phyloP scores from a whole-genome alignment of 2,113 vertebrate species.

The Spizaetus ornatus region DNA sequence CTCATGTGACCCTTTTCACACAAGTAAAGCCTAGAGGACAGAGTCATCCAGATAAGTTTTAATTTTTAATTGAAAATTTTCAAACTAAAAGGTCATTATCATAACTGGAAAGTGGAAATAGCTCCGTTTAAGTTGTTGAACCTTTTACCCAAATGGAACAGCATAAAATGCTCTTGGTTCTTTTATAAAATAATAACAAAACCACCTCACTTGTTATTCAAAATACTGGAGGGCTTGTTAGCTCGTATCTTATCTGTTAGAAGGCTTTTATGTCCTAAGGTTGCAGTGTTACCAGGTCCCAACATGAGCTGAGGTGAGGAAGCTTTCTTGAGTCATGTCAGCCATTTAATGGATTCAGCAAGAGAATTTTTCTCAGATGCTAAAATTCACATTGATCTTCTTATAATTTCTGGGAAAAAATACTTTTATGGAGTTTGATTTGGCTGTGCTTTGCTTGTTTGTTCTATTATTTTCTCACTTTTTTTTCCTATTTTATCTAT shows the following conservation, averaged over 20 bases:
- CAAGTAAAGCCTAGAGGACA: not conserved
- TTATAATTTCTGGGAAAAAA: not conserved
- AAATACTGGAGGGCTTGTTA: not conserved
- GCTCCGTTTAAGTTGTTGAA: not conserved
- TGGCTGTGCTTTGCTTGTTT: not conserved
- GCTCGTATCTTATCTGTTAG: not conserved
- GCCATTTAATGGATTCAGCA: not conserved
- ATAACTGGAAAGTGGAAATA: not conserved
- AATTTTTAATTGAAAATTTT: not conserved
- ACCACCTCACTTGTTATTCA: not conserved
- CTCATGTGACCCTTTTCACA: not conserved
- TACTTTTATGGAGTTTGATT: not conserved
- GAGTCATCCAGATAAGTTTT: not conserved
- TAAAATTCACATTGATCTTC: not conserved
- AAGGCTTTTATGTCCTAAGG: not conserved
- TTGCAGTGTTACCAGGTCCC: not conserved
- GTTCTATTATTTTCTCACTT: not conserved
- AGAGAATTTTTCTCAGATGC: not conserved
- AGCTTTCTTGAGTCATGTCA: not conserved
- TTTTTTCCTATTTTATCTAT: not conserved
- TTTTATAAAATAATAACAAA: not conserved
- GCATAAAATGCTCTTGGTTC: not conserved
- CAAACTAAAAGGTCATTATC: not conserved
- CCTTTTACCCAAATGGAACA: not conserved
- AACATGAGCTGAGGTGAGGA: not conserved